Evolutionary conservation across 2,797 vertebrate species (phyloP), one percentile per base, ranked within the genome.

Genomic region (Schizopygopsis pylzovi): DNA sequence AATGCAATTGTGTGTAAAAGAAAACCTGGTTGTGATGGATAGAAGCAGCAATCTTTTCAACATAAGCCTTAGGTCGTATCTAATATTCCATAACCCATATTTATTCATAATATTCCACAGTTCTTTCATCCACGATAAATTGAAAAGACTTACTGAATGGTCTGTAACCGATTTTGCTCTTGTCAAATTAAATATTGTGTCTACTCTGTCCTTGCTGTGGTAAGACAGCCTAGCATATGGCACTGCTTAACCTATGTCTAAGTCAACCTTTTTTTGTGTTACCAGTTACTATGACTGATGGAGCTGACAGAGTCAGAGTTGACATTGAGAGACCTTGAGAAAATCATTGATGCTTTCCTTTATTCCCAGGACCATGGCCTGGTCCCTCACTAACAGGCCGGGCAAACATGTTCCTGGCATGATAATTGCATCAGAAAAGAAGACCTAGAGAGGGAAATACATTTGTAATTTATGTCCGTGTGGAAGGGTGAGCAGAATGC

Each of bases 381-480:
- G 59, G 49, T 73, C 80, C 56, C 70, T 75, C 59, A 85, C 61
- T 76, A 47, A 41, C 3, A 87, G 37, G 33, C 54, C 8, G 54
- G n/a, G 15, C 45, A 77, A 49, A 82, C 77, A 81, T 79, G 59
- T 85, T 87, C 79, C 52, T 61, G 33, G 56, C 71, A 68, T 87
- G 73, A 81, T 90, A 86, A 90, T 90, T 89, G 79, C 65, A 77
- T 73, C n/a, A 76, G 80, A 93, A 93, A 90, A 90, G 91, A 91
- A 92, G 91, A 92, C 90, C 91, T 88, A 90, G 89, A 92, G 94
- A 93, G 93, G 91, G 91, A 92, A 93, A 93, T 94, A 92, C 93
- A 93, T 93, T 90, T 93, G 91, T 92, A 89, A 92, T 95, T 92
- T 94, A 92, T 92, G 92, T 85, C 89, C 41, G 88, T 87, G 88